Evolutionary conservation across 92 coral and sea anemone species (phyloP), one percentile per base, ranked within the genome.

Genomic region (Paramuricea clavata): DNA sequence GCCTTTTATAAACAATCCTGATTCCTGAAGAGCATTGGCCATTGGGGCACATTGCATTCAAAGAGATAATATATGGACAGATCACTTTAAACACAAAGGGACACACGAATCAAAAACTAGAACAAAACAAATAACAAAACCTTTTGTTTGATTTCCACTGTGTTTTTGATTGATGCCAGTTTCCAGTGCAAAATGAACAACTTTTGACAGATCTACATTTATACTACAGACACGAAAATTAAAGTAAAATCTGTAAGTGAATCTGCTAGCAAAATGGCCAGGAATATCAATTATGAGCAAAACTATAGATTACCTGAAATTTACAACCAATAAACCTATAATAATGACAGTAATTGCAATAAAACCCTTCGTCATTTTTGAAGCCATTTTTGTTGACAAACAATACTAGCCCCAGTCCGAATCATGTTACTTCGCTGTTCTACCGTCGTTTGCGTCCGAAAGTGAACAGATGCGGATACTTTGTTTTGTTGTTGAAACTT

Each of bases 361-460:
- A 60, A 50, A 76, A 26, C 68, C 82, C 52, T 76, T 76, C n/a
- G 82, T 76, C 47, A 54, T 56, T 49, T 50, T 76, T 15, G 82
- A 76, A 56, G 82, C 82, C 82, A 76, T 76, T 76, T 72, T 52
- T 49, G 68, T 49, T 52, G n/a, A 31, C 43, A 49, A n/a, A 52
- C 26, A 49, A 0, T 44, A 43, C 61, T 32, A 7, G 67, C 34
- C 26, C 82, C 79, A 73, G 59, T 0, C 79, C 19, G 8, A 10
- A n/a, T 6, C 23, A 21, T 13, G 25, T 6, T 47, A 23, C 62
- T 23, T 17, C 62, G 62, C 22, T 23, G 17, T 21, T 8, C 62
- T 54, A 17, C 62, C 62, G 62, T 65, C 72, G 39, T 65, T 65
- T 28, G 19, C 72, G 28, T 31, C 64, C 21, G 2, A 31, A 15